These are phyloP conservation scores for Pteronotus mesoamericanus DNA, from an alignment of 2,797 vertebrate genomes.

Conservation along the genomic window DNA sequence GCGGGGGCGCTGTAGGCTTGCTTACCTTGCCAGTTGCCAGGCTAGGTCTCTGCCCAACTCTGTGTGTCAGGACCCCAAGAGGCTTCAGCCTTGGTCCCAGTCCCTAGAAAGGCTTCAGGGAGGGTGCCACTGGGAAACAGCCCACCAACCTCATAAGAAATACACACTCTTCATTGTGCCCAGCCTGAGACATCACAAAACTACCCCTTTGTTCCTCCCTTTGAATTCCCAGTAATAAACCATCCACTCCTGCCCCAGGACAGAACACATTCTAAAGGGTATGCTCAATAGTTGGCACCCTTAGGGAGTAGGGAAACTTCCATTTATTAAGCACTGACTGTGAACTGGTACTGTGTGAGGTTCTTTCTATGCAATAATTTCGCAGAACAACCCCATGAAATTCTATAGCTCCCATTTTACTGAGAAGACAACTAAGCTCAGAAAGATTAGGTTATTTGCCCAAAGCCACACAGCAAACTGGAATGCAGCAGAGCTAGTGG, in stretches of 20 bases:
- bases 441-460: background rate
- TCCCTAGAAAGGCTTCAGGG: fast-evolving
- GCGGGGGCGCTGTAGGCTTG: slow-evolving; percentile 65
- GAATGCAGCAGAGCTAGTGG: background rate
- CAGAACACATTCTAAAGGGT: background rate
- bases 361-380: background rate
- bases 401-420: background rate
- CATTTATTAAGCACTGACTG: background rate
- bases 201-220: background rate
- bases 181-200: fast-evolving
- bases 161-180: fast-evolving
- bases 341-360: background rate
- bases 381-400: background rate
- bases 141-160: background rate
- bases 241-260: background rate
- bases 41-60: fast-evolving
- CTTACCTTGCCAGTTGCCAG: background rate
- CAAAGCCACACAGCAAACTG: background rate
- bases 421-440: background rate
- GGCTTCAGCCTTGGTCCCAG: fast-evolving
- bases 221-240: background rate
- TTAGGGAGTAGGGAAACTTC: background rate
- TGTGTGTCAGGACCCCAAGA: fast-evolving
- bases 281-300: too few relatives aligned
- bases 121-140: fast-evolving